Conservation (phyloP, 2,797 vertebrate genomes). For the Lacerta bilineata region DNA sequence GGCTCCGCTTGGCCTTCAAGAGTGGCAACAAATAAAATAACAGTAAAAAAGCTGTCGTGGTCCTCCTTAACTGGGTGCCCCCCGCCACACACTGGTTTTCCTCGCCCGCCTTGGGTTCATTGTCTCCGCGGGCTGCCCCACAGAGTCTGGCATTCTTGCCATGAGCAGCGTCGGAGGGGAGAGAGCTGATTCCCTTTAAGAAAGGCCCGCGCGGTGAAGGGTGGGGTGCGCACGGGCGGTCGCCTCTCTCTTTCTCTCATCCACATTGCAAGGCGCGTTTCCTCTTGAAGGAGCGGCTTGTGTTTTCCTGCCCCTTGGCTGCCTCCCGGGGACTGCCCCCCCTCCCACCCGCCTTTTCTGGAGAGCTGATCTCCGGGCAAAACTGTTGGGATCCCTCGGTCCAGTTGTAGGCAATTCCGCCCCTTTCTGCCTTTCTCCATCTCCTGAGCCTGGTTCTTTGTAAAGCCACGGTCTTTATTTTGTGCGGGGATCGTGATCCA, state of each 20-base stretch:
- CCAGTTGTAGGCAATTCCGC: neutral
- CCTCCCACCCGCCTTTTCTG: no score
- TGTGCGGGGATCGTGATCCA: neutral
- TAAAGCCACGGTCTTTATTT: neutral
- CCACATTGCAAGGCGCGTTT: neutral
- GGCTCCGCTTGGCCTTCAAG: neutral
- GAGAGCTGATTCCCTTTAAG: neutral
- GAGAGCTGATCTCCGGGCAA: no score
- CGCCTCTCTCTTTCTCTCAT: neutral
- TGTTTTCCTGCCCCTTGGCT: constrained; percentile 35
- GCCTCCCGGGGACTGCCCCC: neutral
- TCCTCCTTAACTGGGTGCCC: neutral
- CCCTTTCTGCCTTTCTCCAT: neutral
- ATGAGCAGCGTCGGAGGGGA: neutral
- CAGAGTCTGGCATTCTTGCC: neutral
- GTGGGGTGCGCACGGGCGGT: neutral
- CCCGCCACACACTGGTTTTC: neutral
- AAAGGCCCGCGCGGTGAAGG: constrained; percentile 13
- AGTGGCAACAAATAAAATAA: neutral
- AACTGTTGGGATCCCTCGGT: neutral
- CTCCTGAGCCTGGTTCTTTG: neutral
- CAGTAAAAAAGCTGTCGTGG: neutral
- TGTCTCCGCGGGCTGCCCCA: neutral
- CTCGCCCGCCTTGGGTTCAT: neutral
- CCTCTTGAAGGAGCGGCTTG: neutral